Conservation (phyloP, 2,797 vertebrate species). For the Propithecus perrieri region DNA sequence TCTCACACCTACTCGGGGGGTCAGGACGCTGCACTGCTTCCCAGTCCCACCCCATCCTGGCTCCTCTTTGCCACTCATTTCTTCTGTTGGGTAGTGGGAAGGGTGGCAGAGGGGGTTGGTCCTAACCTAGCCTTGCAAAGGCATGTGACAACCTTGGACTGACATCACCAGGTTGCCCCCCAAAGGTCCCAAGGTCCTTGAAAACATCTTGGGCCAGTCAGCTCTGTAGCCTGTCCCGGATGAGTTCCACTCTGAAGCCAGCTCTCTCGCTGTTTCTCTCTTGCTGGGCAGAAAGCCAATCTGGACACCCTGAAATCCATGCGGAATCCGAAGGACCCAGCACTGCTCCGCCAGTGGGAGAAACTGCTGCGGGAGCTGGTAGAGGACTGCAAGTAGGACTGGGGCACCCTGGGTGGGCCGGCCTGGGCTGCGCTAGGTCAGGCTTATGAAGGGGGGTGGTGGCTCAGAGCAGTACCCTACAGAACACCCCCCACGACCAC, state of each 20-base stretch:
- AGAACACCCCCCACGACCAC: neutral
- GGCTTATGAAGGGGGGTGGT: neutral
- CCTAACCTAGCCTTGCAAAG: neutral
- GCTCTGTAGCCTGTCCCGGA: neutral
- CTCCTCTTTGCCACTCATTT: neutral
- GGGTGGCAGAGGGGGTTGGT: neutral
- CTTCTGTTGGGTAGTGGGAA: neutral
- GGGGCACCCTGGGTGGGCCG: rapidly evolving
- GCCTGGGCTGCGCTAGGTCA: neutral
- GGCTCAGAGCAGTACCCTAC: neutral
- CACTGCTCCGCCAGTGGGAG: neutral
- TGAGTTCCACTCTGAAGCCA: neutral
- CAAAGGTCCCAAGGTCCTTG: neutral
- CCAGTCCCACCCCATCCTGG: neutral
- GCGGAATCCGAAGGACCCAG: constrained; percentile 17
- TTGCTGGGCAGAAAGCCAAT: constrained; percentile 76
- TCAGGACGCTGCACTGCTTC: neutral
- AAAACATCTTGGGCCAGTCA: neutral
- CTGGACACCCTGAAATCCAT: constrained; percentile 70
- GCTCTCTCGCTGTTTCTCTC: neutral
- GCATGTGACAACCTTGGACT: neutral
- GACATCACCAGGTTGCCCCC: neutral
- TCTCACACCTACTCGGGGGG: neutral
- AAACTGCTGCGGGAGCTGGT: constrained; percentile 79
- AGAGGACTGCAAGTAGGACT: constrained; percentile 79